These are phyloP conservation scores for Mythimna impura DNA, from an alignment of 2,888 invertebrate species.

Conservation along the genomic window DNA sequence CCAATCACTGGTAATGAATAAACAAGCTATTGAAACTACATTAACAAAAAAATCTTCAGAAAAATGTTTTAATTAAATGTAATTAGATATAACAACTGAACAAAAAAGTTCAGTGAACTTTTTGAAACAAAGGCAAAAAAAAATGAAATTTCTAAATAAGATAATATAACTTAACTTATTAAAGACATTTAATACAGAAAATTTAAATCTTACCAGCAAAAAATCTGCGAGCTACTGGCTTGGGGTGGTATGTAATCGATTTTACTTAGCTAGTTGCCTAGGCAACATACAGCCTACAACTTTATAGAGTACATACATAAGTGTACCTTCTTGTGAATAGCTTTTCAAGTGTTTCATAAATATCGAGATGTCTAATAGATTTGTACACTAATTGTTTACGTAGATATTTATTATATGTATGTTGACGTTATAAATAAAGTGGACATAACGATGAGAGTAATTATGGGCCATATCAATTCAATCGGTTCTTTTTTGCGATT, in stretches of 20 bases:
- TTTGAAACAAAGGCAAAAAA: conserved; percentile 1
- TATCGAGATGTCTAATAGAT: background rate
- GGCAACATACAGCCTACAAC: conserved; percentile 59
- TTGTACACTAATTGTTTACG: conserved; percentile 6
- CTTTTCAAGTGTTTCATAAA: conserved; percentile 31
- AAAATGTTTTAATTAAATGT: background rate
- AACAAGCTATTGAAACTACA: background rate
- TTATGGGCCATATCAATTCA: background rate
- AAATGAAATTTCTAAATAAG: background rate
- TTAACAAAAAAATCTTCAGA: background rate
- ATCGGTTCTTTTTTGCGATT: background rate
- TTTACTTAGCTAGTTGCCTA: conserved; percentile 59
- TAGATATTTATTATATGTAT: background rate
- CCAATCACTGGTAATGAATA: too few species aligned
- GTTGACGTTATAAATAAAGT: background rate
- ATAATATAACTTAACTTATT: conserved; percentile 21
- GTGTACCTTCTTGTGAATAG: conserved; percentile 16
- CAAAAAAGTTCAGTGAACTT: background rate
- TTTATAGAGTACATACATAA: conserved; percentile 14
- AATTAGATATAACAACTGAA: background rate
- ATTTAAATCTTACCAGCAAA: conserved; percentile 58
- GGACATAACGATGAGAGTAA: too few species aligned
- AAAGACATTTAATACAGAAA: conserved; percentile 17
- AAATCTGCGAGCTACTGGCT: conserved; percentile 40
- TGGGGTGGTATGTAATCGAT: conserved; percentile 59